These are phyloP conservation scores for Daboia siamensis DNA, from an alignment of 2,113 vertebrate species.

Conservation along the genomic window DNA sequence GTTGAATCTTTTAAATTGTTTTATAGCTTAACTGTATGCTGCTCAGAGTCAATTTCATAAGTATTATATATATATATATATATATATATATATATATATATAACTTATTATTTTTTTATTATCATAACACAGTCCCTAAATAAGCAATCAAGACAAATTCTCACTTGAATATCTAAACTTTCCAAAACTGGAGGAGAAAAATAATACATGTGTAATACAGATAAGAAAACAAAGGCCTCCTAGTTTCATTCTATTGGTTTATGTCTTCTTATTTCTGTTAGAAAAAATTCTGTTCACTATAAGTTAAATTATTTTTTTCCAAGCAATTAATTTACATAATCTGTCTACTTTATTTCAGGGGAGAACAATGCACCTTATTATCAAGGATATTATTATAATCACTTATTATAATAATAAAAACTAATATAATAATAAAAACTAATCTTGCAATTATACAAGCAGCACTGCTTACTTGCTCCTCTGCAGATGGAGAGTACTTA, in stretches of 20 bases:
- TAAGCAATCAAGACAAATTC: neutral
- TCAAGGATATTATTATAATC: conserved; percentile 23
- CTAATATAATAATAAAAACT: conserved; percentile 27
- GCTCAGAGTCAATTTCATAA: neutral
- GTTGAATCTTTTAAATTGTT: too few relatives aligned
- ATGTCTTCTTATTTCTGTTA: neutral
- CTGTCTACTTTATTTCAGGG: conserved; percentile 12
- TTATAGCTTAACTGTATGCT: too few relatives aligned
- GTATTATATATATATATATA: too few relatives aligned
- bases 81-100: too few relatives aligned
- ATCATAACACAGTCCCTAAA: neutral
- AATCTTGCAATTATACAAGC: conserved; percentile 11
- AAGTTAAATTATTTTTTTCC: conserved; percentile 33
- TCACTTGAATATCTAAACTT: neutral
- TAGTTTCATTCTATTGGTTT: neutral
- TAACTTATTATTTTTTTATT: neutral
- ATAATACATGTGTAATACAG: neutral
- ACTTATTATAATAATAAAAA: conserved; percentile 20
- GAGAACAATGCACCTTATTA: conserved; percentile 20
- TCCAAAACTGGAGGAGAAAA: neutral
- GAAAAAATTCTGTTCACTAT: neutral
- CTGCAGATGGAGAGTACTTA: neutral
- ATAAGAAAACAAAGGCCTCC: neutral
- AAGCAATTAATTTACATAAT: conserved; percentile 24
- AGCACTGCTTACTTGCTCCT: neutral